Percentiles rank a stretch among this genome's conserved stretches.
Conservation (phyloP, 2,888 invertebrate genomes). For the Dicycla oo region DNA sequence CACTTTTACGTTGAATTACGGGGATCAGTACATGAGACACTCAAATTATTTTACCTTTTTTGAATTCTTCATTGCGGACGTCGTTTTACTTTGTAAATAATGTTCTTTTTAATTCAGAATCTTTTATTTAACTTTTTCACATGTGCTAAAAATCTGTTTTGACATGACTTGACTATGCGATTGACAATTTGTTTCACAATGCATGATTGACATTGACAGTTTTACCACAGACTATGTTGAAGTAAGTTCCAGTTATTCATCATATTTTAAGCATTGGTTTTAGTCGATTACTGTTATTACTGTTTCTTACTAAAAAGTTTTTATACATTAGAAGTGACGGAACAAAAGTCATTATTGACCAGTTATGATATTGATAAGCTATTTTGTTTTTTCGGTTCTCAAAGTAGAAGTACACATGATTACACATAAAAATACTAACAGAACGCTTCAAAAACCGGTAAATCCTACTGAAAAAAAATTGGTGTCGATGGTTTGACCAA, state of each 20-base stretch:
- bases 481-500: too few relatives aligned
- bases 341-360: too few relatives aligned
- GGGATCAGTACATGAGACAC: neutral
- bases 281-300: neutral
- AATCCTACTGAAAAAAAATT: too few relatives aligned
- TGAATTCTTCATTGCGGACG: slow-evolving; percentile 63
- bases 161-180: neutral
- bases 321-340: too few relatives aligned
- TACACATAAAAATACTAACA: too few relatives aligned
- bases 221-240: neutral
- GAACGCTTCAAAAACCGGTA: too few relatives aligned
- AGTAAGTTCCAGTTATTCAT: neutral
- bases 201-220: slow-evolving; percentile 16
- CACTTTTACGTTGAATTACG: neutral
- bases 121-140: slow-evolving; percentile 3
- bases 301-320: too few relatives aligned
- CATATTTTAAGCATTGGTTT: neutral
- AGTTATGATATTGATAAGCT: too few relatives aligned
- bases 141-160: slow-evolving; percentile 29
- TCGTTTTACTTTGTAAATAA: neutral
- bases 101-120: slow-evolving; percentile 12
- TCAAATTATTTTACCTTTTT: slow-evolving; percentile 59
- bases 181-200: slow-evolving; percentile 14
- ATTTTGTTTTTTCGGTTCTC: too few relatives aligned
- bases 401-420: too few relatives aligned